These are phyloP conservation scores for Tetragnatha versicolor DNA, from an alignment of 1,140 invertebrate species.

Conservation along the genomic window DNA sequence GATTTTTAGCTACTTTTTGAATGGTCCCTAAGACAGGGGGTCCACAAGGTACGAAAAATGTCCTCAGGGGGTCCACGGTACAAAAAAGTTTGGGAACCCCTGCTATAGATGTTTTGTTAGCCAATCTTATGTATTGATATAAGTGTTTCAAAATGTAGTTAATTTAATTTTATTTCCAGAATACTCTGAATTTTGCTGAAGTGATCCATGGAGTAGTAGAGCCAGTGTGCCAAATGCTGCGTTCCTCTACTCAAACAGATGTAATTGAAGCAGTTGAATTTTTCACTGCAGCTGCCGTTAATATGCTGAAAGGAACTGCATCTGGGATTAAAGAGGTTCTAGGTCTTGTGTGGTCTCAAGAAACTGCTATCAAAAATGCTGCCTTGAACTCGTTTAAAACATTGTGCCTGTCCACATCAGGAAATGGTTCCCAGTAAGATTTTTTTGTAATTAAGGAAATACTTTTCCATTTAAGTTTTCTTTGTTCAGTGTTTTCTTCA, in stretches of 20 bases:
- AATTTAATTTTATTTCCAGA: constrained; percentile 13
- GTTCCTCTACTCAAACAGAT: constrained; percentile 78
- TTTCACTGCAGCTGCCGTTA: constrained; percentile 80
- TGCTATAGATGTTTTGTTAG: no score
- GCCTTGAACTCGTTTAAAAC: constrained; percentile 71
- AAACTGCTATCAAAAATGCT: constrained; percentile 71
- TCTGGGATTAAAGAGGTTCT: constrained; percentile 78
- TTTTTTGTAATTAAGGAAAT: no score
- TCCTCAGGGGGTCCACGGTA: no score
- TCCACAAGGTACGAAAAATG: no score
- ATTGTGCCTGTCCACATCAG: constrained; percentile 71
- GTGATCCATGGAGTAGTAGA: constrained; percentile 26
- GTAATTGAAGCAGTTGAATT: constrained; percentile 85
- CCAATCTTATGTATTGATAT: neutral
- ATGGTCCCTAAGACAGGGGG: no score
- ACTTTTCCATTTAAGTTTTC: no score
- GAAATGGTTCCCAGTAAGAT: no score
- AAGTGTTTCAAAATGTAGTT: neutral
- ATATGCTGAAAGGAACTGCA: constrained; percentile 76
- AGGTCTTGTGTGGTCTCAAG: constrained; percentile 76
- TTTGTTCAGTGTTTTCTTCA: no score
- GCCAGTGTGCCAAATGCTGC: constrained; percentile 67
- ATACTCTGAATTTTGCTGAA: constrained; percentile 41
- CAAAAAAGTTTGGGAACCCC: no score
- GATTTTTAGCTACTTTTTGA: no score